Conservation (phyloP, 2,113 vertebrate species). For the Coptodon bakossiorum region DNA sequence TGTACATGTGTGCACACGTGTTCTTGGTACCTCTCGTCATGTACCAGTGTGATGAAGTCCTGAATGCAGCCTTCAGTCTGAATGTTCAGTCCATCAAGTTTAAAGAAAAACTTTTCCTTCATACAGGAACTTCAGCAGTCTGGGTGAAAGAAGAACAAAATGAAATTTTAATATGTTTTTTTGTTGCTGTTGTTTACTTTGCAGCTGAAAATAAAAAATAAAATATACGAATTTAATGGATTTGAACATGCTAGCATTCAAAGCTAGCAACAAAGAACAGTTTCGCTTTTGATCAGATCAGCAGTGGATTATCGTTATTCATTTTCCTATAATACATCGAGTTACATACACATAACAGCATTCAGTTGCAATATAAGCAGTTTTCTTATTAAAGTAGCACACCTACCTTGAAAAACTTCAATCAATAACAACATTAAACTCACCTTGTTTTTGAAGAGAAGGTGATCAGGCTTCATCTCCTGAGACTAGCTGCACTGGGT, state of each 20-base stretch:
- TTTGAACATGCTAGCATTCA: rapidly evolving
- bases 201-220: neutral
- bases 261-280: neutral
- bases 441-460: neutral
- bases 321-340: neutral
- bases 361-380: neutral
- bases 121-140: neutral
- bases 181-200: neutral
- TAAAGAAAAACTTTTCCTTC: rapidly evolving
- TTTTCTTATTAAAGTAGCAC: neutral
- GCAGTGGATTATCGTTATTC: neutral
- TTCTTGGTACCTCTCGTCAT: neutral
- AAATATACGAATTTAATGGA: rapidly evolving
- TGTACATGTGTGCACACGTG: neutral
- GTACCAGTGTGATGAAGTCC: neutral
- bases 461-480: neutral
- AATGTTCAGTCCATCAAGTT: neutral
- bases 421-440: neutral
- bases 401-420: neutral
- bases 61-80: neutral
- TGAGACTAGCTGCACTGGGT: neutral
- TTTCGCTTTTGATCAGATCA: neutral
- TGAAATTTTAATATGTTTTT: neutral
- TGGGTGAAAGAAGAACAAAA: neutral
- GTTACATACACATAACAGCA: neutral